These are phyloP conservation scores for Drosophila maculinotata DNA, from an alignment of 2,888 invertebrate genomes.

Conservation along the genomic window DNA sequence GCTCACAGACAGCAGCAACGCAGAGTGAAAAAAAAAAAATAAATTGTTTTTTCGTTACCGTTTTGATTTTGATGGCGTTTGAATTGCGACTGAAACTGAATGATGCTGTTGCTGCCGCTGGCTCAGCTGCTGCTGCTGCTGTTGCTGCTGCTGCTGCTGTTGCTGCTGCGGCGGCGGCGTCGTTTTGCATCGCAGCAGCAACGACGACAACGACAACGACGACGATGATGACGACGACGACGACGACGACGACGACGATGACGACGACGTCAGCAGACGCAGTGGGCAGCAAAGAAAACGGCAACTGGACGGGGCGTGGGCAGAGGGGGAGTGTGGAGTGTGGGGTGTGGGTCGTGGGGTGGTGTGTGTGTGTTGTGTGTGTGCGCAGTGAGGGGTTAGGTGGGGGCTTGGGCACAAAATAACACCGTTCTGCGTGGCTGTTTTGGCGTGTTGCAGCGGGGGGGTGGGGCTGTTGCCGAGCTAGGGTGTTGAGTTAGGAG, in stretches of 20 bases:
- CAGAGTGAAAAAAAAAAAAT: constrained; percentile 35
- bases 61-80: constrained; percentile 81
- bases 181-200: constrained; percentile 26
- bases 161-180: constrained; percentile 12
- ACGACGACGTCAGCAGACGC: constrained; percentile 35
- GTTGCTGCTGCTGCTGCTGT: constrained; percentile 27
- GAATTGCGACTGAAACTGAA: constrained; percentile 80
- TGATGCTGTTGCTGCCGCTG: constrained; percentile 65
- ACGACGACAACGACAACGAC: constrained; percentile 28
- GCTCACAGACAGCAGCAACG: constrained; percentile 25
- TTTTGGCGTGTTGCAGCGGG: not conserved
- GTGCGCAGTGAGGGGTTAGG: constrained; percentile 24
- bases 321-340: too few species aligned
- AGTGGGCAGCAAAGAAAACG: constrained; percentile 59
- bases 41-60: constrained; percentile 69
- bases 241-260: constrained; percentile 27
- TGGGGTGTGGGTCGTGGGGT: too few species aligned
- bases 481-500: not conserved
- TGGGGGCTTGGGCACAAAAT: not conserved
- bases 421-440: not conserved
- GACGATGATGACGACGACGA: constrained; percentile 30
- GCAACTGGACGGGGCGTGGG: constrained; percentile 52
- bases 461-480: too few species aligned
- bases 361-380: too few species aligned
- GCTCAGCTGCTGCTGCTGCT: constrained; percentile 41